These are phyloP conservation scores for Dicranocentrus wangi DNA, from an alignment of 2,888 invertebrate species.

Conservation along the genomic window DNA sequence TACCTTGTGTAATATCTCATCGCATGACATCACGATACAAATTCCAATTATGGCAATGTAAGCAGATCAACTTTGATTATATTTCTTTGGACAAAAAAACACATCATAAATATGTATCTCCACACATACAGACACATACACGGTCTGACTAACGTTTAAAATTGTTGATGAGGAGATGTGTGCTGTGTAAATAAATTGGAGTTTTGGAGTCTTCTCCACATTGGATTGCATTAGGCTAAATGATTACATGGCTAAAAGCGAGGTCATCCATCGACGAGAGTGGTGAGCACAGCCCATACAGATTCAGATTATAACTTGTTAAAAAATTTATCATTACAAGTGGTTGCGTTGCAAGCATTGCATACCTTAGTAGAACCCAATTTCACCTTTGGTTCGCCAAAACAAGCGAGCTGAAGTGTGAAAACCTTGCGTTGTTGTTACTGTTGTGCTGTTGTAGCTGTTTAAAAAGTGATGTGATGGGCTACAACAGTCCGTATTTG, in stretches of 20 bases:
- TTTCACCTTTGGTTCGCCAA: conserved; percentile 37
- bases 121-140: background rate
- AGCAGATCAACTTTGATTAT: conserved; percentile 30
- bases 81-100: conserved; percentile 7
- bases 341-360: background rate
- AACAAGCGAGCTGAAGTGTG: conserved; percentile 37
- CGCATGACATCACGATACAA: conserved; percentile 44
- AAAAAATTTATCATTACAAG: too few relatives aligned
- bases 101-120: background rate
- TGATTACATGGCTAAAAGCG: conserved; percentile 40
- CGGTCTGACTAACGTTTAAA: background rate
- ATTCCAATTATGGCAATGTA: conserved; percentile 42
- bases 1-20: too few relatives aligned
- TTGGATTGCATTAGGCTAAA: too few relatives aligned
- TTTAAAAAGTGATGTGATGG: too few relatives aligned
- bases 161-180: background rate
- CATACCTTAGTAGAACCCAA: background rate
- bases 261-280: conserved; percentile 28
- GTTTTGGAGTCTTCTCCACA: too few relatives aligned
- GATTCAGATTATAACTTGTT: conserved; percentile 7
- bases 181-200: too few relatives aligned
- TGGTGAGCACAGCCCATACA: too few relatives aligned
- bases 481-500: conserved; percentile 43
- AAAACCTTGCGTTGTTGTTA: conserved; percentile 36
- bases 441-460: conserved; percentile 24